Evolutionary conservation across 2,888 invertebrate species (phyloP), one percentile per base, ranked within the genome.

Genomic region (Apamea crenata): DNA sequence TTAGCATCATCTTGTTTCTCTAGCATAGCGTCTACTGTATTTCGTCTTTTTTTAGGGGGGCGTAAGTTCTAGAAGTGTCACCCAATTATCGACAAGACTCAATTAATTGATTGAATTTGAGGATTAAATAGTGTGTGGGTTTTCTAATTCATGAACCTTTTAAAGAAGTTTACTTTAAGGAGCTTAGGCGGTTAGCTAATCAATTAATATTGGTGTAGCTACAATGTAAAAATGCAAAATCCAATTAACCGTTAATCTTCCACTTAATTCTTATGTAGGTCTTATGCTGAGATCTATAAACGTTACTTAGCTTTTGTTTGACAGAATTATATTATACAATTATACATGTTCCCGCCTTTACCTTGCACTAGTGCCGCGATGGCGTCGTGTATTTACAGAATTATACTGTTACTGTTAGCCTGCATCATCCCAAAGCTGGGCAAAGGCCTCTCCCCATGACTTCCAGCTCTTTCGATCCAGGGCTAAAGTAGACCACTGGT

Each of bases 101-200:
- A 21, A 65, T 47, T 36, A 74, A 25, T 50, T 29, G 21, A 18
- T 7, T 36, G 0, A 36, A 2, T 67, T 47, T 18, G 0, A 47
- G 18, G 36, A 78, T 47, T 67, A 67, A 66, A 18, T 36, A 36
- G 6, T 36, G 29, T n/a, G 36, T 29, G 29, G 21, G 56, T 50
- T 50, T 40, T 77, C 47, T 40, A 61, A 77, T 25, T 68, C 25
- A 21, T 32, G 29, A 78, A 10, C 36, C 18, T 77, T n/a, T 50
- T 18, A 36, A 56, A 36, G 47, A 56, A 25, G 56, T 36, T 77
- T 10, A 14, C 12, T n/a, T 44, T 50, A 50, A 59, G 8, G 1
- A n/a, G 77, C 32, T 78, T 50, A 77, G 14, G 1, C 12, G 5
- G 8, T 56, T 10, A 40, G 25, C 29, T 29, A 67, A 59, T 47